Base-by-base conservation (phyloP, 2,888 invertebrate genomes). In the Neoascia interrupta region DNA sequence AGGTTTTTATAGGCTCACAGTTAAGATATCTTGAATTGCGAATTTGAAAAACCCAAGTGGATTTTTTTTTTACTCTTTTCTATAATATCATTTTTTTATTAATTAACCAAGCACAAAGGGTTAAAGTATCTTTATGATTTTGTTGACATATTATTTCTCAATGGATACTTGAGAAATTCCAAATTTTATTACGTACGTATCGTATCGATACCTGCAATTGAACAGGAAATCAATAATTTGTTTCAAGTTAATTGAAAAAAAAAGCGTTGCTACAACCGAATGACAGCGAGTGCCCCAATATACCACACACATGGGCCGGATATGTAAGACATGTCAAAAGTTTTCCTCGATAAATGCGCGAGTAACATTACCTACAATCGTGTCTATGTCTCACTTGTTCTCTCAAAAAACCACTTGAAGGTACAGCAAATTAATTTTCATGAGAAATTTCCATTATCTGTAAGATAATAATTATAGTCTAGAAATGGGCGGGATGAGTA, bases 111-210 rank as follows among this genome's bases (percentile, higher is more conserved):
- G 10, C 28, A 43, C 37, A 13, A 36, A 36, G 16, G 13, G 26
- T n/a, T n/a, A 4, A 13, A 15, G 34, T 21, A 60, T 60, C 43
- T 43, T 34, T 41, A 53, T 23, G 36, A 10, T n/a, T 23, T 64
- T 26, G 13, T 10, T 18, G 43, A 28, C 13, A 11, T 18, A 41
- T 41, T 31, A 28, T 15, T 10, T 16, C 15, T 51, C 39, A 43
- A 53, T 64, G 51, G 53, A 23, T 21, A 45, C 45, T 66, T 66
- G 37, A 56, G 31, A 51, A 69, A 41, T 47, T 49, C 45, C 26
- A 36, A 16, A n/a, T n/a, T n/a, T n/a, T n/a, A n/a, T n/a, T n/a
- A n/a, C n/a, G n/a, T n/a, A n/a, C n/a, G n/a, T n/a, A n/a, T n/a
- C n/a, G n/a, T n/a, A n/a, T n/a, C n/a, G n/a, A n/a, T n/a, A n/a